A percentile compares a stretch with the other conserved stretches of the same genome.
phyloP scores from a whole-genome alignment of 2,888 invertebrate species.

The Chloroclysta siterata region DNA sequence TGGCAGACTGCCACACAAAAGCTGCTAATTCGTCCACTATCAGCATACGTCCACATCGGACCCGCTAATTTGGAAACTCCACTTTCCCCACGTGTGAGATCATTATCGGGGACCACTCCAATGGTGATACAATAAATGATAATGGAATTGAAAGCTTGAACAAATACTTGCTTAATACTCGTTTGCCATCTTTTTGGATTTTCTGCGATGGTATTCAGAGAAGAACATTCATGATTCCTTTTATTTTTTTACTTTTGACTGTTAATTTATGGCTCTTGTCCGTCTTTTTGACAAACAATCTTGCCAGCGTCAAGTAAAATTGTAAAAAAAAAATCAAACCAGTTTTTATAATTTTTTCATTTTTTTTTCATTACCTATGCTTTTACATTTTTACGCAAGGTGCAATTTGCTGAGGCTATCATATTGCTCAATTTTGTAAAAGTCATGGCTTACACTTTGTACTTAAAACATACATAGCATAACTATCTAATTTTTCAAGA shows the following conservation, averaged over 20 bases:
- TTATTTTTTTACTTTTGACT: background rate
- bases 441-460: too few species aligned
- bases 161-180: conserved; percentile 5
- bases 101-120: conserved; percentile 35
- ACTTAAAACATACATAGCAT: too few species aligned
- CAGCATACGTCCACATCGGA: conserved; percentile 50
- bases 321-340: too few species aligned
- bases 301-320: too few species aligned
- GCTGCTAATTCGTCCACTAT: conserved; percentile 78
- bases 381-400: too few species aligned
- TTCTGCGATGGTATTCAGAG: background rate
- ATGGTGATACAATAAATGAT: conserved; percentile 36
- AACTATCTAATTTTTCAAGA: too few species aligned
- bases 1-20: conserved; percentile 59
- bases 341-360: too few species aligned
- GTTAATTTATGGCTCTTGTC: too few species aligned
- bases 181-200: background rate
- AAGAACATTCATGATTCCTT: background rate
- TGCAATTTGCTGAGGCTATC: too few species aligned
- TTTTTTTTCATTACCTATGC: too few species aligned
- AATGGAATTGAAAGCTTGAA: conserved; percentile 29
- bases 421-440: too few species aligned
- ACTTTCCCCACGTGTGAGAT: conserved; percentile 35
- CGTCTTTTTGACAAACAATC: too few species aligned
- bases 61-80: conserved; percentile 70